Conservation (phyloP, 2,888 invertebrate genomes). For the Xanthorhoe designata region DNA sequence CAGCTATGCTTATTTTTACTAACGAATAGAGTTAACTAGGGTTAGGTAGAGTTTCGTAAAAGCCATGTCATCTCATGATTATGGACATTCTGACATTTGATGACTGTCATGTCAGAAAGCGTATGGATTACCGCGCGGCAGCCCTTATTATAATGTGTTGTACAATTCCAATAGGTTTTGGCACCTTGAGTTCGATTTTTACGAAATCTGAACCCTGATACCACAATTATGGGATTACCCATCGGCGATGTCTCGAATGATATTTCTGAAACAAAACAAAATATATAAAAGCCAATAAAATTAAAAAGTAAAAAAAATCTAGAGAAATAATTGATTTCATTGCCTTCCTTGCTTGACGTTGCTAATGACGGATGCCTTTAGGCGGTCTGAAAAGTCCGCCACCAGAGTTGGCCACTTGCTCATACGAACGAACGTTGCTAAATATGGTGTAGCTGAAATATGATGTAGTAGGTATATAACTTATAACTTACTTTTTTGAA, state of each 20-base stretch:
- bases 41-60: background rate
- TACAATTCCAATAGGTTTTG: conserved; percentile 26
- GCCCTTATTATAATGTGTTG: conserved; percentile 26
- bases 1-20: too few species aligned
- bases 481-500: too few species aligned
- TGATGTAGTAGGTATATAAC: too few species aligned
- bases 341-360: too few species aligned
- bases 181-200: background rate
- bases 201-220: conserved; percentile 15
- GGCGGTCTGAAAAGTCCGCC: too few species aligned
- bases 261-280: conserved; percentile 14
- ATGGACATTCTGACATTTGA: conserved; percentile 46
- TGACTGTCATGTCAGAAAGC: conserved; percentile 30
- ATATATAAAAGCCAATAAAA: background rate
- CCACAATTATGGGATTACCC: background rate
- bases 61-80: conserved; percentile 32
- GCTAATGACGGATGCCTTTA: too few species aligned
- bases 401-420: too few species aligned
- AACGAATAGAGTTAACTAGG: too few species aligned
- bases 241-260: background rate
- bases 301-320: too few species aligned
- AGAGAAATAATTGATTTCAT: too few species aligned
- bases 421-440: too few species aligned
- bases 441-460: too few species aligned
- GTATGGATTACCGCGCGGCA: conserved; percentile 48